These are phyloP conservation scores for Cyprinodon brontotheroides DNA, from an alignment of 2,113 vertebrate genomes.

Conservation along the genomic window DNA sequence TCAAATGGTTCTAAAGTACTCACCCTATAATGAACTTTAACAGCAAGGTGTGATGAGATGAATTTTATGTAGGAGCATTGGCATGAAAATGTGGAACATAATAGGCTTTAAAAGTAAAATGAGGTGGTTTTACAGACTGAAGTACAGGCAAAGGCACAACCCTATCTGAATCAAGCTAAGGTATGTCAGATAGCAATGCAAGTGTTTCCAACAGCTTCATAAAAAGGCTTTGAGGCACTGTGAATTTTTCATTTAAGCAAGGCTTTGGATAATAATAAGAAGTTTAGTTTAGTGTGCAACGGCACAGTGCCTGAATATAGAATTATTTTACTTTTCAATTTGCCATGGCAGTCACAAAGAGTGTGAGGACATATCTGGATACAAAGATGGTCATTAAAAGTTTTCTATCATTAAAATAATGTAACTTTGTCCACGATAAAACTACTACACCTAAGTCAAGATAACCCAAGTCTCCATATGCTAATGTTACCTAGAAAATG, in stretches of 20 bases:
- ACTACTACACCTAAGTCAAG: background rate
- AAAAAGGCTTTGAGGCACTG: background rate
- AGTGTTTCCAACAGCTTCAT: background rate
- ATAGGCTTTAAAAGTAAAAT: background rate
- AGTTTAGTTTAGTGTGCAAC: background rate
- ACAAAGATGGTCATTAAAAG: background rate
- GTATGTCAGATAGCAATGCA: background rate
- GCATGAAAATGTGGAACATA: background rate
- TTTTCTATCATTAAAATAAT: background rate
- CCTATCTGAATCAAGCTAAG: background rate
- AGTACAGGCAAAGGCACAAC: background rate
- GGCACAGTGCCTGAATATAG: background rate
- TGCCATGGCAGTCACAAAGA: background rate
- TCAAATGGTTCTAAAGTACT: no score
- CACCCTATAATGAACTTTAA: no score
- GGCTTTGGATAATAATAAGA: background rate
- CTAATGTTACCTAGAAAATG: constrained; percentile 32
- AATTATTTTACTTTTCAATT: background rate
- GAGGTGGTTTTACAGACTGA: background rate
- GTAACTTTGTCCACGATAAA: background rate
- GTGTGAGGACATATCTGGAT: background rate
- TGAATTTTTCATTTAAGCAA: background rate
- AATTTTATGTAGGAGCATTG: no score
- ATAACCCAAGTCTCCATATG: background rate
- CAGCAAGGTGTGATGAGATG: no score